Conservation (phyloP, 2,113 vertebrate genomes). For the Scophthalmus maximus region DNA sequence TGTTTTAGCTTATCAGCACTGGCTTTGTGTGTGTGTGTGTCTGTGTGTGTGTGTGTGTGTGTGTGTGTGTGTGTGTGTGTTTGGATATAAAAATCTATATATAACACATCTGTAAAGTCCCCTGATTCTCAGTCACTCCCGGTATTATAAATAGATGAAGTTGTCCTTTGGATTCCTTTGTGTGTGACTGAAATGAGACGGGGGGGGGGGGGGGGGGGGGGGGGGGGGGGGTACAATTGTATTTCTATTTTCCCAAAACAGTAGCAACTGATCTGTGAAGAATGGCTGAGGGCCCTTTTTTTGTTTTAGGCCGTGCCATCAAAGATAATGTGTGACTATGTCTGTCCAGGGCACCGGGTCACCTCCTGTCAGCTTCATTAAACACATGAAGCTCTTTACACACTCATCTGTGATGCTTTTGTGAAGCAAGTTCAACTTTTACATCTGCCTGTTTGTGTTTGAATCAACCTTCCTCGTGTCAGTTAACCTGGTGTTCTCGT, state of each 20-base stretch:
- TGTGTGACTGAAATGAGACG: neutral
- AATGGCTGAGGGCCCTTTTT: conserved; percentile 10
- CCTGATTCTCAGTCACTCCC: conserved; percentile 46
- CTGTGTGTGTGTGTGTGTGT: neutral
- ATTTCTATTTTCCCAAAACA: conserved; percentile 35
- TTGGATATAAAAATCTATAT: no score
- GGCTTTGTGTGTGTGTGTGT: neutral
- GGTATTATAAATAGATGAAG: conserved; percentile 58
- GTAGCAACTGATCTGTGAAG: conserved; percentile 10
- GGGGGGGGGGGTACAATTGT: conserved; percentile 5
- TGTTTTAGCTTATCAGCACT: neutral
- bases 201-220: neutral
- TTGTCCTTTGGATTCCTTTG: conserved; percentile 48
- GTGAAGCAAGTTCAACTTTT: neutral
- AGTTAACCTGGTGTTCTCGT: neutral
- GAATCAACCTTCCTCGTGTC: conserved; percentile 1
- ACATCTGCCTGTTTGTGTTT: conserved; percentile 7
- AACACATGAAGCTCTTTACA: conserved; percentile 40
- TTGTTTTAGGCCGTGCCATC: conserved; percentile 34
- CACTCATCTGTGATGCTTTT: conserved; percentile 4
- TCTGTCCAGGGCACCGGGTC: conserved; percentile 38
- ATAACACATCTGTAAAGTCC: conserved; percentile 27
- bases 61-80: no score
- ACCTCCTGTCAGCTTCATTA: conserved; percentile 40
- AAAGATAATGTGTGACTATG: conserved; percentile 37